Evolutionary conservation across 2,797 vertebrate genomes (phyloP).

Genomic region (Perodicticus potto): DNA sequence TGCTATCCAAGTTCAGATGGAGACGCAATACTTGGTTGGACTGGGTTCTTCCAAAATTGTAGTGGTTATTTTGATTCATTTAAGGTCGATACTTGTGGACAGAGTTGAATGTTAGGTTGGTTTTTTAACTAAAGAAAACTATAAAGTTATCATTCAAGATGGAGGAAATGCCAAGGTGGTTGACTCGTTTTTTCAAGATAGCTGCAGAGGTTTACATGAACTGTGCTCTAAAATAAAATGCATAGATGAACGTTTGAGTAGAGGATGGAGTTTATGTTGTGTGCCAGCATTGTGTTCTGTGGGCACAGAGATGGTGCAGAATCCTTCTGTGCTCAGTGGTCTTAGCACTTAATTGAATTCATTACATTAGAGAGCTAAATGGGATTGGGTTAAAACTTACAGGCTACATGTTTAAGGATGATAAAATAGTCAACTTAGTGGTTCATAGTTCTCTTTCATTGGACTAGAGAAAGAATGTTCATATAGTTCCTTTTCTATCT

Average conservation of each 20-base stretch:
- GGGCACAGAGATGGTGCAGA: neutral
- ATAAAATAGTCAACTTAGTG: neutral
- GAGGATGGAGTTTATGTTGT: neutral
- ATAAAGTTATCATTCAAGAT: slow-evolving; percentile 81
- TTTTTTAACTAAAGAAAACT: slow-evolving; percentile 81
- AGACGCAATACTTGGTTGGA: slow-evolving; percentile 32
- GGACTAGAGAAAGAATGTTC: neutral
- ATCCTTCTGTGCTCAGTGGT: slow-evolving; percentile 3
- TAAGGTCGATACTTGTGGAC: slow-evolving; percentile 75
- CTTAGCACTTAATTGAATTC: slow-evolving; percentile 33
- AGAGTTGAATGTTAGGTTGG: slow-evolving; percentile 80
- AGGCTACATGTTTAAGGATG: neutral
- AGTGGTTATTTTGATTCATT: slow-evolving; percentile 71
- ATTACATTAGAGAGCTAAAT: slow-evolving; percentile 54
- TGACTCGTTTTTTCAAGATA: slow-evolving; percentile 81
- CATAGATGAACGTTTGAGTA: slow-evolving; percentile 60
- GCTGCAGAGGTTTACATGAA: slow-evolving; percentile 72
- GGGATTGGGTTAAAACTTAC: slow-evolving; percentile 50
- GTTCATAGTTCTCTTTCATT: neutral
- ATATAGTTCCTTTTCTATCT: neutral
- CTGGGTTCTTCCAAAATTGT: slow-evolving; percentile 59
- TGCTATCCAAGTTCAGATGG: neutral
- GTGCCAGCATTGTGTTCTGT: neutral
- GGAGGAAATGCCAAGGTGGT: slow-evolving; percentile 81
- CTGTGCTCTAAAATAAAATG: slow-evolving; percentile 54